Conservation (phyloP, 1,140 invertebrate genomes). For the Drosophila bocqueti region DNA sequence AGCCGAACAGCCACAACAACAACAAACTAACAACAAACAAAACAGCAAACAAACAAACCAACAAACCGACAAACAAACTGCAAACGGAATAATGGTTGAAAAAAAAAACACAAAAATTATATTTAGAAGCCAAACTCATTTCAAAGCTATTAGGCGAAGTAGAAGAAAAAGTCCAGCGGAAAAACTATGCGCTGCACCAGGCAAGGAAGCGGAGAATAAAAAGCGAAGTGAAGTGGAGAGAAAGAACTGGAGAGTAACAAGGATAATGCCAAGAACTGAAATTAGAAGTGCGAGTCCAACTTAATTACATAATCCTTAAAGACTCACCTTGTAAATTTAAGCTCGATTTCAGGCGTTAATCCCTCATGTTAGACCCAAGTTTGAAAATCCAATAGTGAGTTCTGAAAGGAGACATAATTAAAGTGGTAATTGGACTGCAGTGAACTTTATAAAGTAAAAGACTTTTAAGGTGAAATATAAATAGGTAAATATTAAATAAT, state of each 20-base stretch:
- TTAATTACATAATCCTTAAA: constrained; percentile 20
- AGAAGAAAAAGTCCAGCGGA: constrained; percentile 46
- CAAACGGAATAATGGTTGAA: constrained; percentile 30
- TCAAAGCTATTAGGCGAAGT: constrained; percentile 72
- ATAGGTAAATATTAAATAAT: too few relatives aligned
- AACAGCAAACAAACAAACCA: constrained; percentile 40
- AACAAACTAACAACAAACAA: constrained; percentile 35
- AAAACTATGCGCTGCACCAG: constrained; percentile 12
- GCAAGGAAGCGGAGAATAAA: background rate
- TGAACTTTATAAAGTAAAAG: background rate
- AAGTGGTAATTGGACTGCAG: background rate
- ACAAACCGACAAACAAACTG: constrained; percentile 58
- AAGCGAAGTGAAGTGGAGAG: background rate
- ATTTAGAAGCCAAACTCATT: constrained; percentile 70
- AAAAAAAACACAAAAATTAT: background rate
- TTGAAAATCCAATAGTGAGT: background rate
- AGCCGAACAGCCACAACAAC: constrained; percentile 34
- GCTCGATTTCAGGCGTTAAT: constrained; percentile 1
- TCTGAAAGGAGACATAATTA: background rate
- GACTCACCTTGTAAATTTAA: constrained; percentile 9
- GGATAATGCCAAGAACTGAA: constrained; percentile 10
- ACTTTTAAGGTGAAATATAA: background rate
- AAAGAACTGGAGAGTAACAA: background rate
- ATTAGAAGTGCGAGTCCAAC: constrained; percentile 21
- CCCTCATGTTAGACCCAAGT: constrained; percentile 1